These are phyloP conservation scores for Tichodroma muraria DNA, from an alignment of 2,113 vertebrate genomes.

Conservation along the genomic window DNA sequence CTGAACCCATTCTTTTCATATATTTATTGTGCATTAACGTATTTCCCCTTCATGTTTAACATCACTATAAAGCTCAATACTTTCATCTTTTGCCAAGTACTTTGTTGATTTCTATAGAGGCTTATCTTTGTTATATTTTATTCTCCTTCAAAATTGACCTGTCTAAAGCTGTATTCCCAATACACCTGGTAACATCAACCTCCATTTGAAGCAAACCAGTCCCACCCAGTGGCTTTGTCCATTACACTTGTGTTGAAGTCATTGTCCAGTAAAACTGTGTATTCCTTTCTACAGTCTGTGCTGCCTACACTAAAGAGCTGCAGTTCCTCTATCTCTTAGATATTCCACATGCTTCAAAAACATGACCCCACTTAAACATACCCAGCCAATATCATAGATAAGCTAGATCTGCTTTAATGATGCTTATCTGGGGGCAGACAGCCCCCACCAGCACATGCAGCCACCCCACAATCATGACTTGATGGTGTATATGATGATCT, in stretches of 20 bases:
- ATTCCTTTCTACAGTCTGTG: not conserved
- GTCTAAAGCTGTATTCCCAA: conserved; percentile 30
- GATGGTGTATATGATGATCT: not conserved
- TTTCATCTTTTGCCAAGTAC: not conserved
- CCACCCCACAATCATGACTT: not conserved
- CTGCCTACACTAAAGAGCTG: not conserved
- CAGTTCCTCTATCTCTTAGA: not conserved
- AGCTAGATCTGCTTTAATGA: not conserved
- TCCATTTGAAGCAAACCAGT: not conserved
- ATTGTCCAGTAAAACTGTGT: not conserved
- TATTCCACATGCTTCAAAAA: not conserved
- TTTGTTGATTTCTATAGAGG: conserved; percentile 4
- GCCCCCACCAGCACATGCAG: not conserved
- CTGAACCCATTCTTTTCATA: not conserved
- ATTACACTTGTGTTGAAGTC: not conserved
- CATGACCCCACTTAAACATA: not conserved
- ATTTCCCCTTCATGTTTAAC: conserved; percentile 22
- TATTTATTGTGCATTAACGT: not conserved
- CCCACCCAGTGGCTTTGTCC: not conserved
- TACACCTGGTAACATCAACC: not conserved
- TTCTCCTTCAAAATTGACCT: not conserved
- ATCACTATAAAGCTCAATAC: not conserved
- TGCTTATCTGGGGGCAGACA: not conserved
- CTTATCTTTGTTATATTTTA: not conserved
- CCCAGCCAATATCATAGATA: not conserved